Percentiles rank a stretch among this genome's conserved stretches.
phyloP scores from a whole-genome alignment of 2,888 invertebrate genomes.

The Trisateles emortualis region DNA sequence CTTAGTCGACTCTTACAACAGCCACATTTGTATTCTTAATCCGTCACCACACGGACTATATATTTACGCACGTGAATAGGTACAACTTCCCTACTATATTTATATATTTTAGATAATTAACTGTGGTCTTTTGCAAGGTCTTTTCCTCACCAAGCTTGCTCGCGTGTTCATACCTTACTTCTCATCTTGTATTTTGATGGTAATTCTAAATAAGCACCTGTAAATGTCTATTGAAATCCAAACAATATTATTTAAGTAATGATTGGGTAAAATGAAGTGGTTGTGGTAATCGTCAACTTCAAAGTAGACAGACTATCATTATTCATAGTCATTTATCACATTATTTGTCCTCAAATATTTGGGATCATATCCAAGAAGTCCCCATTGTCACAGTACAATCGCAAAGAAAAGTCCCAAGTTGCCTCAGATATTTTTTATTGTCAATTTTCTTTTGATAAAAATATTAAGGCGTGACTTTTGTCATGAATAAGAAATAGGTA shows the following conservation, averaged over 20 bases:
- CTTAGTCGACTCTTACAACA: too few species aligned
- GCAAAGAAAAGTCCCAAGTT: conserved; percentile 25
- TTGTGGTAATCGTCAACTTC: conserved; percentile 3
- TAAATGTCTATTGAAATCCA: neutral
- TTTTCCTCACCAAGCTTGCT: too few species aligned
- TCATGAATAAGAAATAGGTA: neutral
- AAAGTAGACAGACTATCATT: conserved; percentile 38
- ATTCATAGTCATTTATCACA: conserved; percentile 49
- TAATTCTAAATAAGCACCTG: too few species aligned
- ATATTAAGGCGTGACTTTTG: neutral
- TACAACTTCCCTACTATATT: too few species aligned
- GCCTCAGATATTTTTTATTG: neutral
- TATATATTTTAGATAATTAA: too few species aligned
- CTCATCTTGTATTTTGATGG: too few species aligned
- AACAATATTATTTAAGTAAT: conserved; percentile 21
- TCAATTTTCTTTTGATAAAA: conserved; percentile 1
- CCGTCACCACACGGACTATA: too few species aligned
- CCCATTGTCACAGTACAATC: conserved; percentile 37
- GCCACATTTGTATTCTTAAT: too few species aligned
- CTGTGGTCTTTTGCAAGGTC: too few species aligned
- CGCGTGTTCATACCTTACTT: too few species aligned
- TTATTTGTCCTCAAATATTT: conserved; percentile 52
- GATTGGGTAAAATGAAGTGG: conserved; percentile 30
- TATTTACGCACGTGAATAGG: too few species aligned
- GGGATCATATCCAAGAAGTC: conserved; percentile 44